phyloP scores from a whole-genome alignment of 2,797 vertebrate species.

The Gallinago stenura region DNA sequence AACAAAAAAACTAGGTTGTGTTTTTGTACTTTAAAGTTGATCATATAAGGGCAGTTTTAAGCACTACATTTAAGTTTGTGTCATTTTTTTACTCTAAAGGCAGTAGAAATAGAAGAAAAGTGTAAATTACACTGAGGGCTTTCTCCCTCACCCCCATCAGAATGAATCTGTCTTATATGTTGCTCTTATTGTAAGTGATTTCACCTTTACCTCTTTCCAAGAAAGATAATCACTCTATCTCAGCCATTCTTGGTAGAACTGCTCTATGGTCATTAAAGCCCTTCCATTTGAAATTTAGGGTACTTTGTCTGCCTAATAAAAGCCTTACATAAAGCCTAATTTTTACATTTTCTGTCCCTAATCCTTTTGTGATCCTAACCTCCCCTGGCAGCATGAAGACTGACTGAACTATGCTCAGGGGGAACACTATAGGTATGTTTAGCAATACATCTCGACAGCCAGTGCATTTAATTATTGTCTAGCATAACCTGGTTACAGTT shows the following conservation, averaged over 20 bases:
- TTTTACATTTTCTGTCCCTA: neutral
- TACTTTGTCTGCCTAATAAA: neutral
- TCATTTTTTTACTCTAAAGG: neutral
- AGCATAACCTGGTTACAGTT: neutral
- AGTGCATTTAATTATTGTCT: neutral
- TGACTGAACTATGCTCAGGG: neutral
- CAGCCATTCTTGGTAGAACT: neutral
- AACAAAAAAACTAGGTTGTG: neutral
- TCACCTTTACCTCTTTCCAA: neutral
- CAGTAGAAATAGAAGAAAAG: neutral
- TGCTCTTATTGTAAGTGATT: neutral
- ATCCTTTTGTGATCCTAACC: neutral
- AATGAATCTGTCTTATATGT: neutral
- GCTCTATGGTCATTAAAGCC: neutral
- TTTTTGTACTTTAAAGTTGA: neutral
- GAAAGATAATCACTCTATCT: neutral
- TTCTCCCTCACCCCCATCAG: neutral
- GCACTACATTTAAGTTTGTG: neutral
- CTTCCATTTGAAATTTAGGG: neutral
- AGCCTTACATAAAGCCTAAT: neutral
- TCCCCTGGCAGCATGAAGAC: neutral
- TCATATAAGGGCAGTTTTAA: neutral
- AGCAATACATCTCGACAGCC: neutral
- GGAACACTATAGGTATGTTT: neutral
- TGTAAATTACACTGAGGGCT: neutral